Conservation (phyloP, 2,113 vertebrate species). For the Procapra przewalskii region DNA sequence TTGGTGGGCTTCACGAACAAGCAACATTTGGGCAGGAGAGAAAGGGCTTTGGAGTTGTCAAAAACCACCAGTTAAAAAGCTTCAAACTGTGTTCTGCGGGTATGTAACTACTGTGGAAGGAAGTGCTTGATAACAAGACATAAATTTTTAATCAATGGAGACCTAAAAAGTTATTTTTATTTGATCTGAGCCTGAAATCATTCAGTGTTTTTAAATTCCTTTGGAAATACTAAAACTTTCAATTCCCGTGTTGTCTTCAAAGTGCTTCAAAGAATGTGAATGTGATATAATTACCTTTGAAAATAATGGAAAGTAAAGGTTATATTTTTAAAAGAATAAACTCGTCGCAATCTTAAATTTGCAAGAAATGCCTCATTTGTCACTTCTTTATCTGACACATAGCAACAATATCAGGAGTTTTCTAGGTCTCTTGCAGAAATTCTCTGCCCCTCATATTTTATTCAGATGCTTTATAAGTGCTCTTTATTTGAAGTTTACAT, state of each 20-base stretch:
- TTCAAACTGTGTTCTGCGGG: conserved; percentile 47
- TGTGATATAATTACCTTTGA: conserved; percentile 64
- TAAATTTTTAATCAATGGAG: conserved; percentile 76
- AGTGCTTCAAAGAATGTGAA: conserved; percentile 66
- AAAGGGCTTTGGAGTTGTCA: conserved; percentile 67
- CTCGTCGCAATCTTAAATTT: neutral
- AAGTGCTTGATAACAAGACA: conserved; percentile 63
- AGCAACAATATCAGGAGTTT: neutral
- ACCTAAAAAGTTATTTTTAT: conserved; percentile 78
- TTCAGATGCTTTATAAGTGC: neutral
- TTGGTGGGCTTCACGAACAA: conserved; percentile 58
- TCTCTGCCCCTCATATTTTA: neutral
- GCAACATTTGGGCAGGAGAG: conserved; percentile 47
- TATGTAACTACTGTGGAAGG: conserved; percentile 50
- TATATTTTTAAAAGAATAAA: neutral
- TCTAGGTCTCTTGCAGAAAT: neutral
- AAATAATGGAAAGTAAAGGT: conserved; percentile 58
- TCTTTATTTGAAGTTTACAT: neutral
- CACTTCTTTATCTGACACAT: neutral
- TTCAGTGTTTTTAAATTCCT: conserved; percentile 75
- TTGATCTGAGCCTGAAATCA: conserved; percentile 73
- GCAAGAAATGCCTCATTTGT: neutral
- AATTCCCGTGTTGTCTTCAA: conserved; percentile 61
- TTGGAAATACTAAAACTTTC: conserved; percentile 74
- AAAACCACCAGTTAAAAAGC: conserved; percentile 44